Percentiles rank a stretch among this genome's conserved stretches.
phyloP scores from a whole-genome alignment of 1,140 invertebrate genomes.

The Heliconius hewitsoni region DNA sequence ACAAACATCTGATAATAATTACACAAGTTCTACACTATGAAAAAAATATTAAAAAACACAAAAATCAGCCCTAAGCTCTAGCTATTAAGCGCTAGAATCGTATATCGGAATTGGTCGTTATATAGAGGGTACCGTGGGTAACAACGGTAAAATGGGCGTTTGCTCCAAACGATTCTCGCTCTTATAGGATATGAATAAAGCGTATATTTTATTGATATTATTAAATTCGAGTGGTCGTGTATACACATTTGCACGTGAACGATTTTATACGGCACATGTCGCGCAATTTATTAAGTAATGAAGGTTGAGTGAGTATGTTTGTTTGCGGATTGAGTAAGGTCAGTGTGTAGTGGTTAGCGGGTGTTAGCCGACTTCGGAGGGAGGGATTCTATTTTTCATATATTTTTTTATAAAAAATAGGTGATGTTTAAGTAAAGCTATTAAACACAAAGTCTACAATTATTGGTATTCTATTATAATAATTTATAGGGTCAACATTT shows the following conservation, averaged over 20 bases:
- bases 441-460: too few relatives aligned
- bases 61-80: not conserved
- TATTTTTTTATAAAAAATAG: too few relatives aligned
- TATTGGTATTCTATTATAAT: too few relatives aligned
- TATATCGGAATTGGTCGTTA: not conserved
- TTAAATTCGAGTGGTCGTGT: not conserved
- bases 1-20: constrained; percentile 35
- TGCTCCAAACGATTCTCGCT: not conserved
- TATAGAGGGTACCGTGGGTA: not conserved
- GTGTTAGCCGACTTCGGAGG: not conserved
- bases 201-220: not conserved
- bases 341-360: constrained; percentile 31
- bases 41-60: not conserved
- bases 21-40: constrained; percentile 21
- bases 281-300: constrained; percentile 34
- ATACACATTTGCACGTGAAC: constrained; percentile 32
- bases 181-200: not conserved
- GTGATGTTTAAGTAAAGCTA: too few relatives aligned
- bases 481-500: too few relatives aligned
- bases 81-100: not conserved
- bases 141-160: not conserved
- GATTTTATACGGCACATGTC: constrained; percentile 31
- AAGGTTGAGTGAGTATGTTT: constrained; percentile 34
- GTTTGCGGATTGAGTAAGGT: constrained; percentile 35
- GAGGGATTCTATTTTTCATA: not conserved